Percentiles rank a stretch among this genome's conserved stretches.
Conservation (phyloP, 2,113 vertebrate species). For the Dipodomys merriami region DNA sequence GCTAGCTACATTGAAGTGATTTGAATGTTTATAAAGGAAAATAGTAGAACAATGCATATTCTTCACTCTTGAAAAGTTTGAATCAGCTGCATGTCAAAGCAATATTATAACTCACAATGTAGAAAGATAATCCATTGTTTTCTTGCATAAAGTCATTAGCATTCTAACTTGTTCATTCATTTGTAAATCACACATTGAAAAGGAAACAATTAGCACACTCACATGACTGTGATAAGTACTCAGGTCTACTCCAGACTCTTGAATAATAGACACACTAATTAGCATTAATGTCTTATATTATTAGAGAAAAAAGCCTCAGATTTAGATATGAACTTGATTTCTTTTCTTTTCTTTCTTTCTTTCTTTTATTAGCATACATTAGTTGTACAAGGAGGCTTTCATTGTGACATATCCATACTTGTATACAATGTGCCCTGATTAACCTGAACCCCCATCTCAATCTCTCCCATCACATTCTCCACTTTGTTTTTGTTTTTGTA, state of each 20-base stretch:
- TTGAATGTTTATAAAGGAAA: conserved; percentile 54
- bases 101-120: conserved; percentile 36
- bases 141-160: conserved; percentile 39
- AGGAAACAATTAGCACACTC: conserved; percentile 29
- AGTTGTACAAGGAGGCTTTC: no score
- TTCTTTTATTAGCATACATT: no score
- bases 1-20: conserved; percentile 25
- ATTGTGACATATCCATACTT: no score
- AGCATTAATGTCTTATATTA: background rate
- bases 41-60: background rate
- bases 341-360: background rate
- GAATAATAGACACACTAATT: background rate
- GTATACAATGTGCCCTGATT: no score
- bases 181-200: conserved; percentile 41
- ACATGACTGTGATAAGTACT: background rate
- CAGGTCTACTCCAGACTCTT: background rate
- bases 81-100: conserved; percentile 61
- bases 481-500: no score
- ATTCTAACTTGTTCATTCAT: conserved; percentile 62
- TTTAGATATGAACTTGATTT: conserved; percentile 17
- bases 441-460: no score
- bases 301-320: background rate
- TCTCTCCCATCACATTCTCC: no score
- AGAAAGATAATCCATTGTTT: background rate
- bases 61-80: conserved; percentile 35